These are phyloP conservation scores for Orchesella flavescens DNA, from an alignment of 2,888 invertebrate genomes.

Conservation along the genomic window DNA sequence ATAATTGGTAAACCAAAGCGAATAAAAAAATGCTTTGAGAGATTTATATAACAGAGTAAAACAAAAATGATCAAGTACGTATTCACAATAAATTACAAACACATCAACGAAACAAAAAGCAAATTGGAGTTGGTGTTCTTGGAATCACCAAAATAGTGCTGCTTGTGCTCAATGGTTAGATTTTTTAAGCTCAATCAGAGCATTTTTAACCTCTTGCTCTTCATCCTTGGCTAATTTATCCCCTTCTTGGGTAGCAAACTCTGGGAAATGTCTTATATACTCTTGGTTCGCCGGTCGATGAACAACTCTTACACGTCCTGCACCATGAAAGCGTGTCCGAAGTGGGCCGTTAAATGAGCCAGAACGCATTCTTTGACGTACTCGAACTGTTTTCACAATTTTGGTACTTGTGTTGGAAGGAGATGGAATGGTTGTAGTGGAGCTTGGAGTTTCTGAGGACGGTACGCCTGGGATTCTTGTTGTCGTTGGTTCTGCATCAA, in stretches of 20 bases:
- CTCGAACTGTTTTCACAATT: slow-evolving; percentile 71
- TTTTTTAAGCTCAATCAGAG: slow-evolving; percentile 72
- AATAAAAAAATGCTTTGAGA: too few relatives aligned
- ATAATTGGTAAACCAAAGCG: too few relatives aligned
- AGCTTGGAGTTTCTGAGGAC: slow-evolving; percentile 31
- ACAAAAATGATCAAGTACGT: neutral
- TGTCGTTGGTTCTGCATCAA: slow-evolving; percentile 34
- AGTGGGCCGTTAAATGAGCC: slow-evolving; percentile 63
- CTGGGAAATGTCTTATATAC: slow-evolving; percentile 72
- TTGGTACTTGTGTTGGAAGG: slow-evolving; percentile 70
- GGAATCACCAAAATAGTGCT: neutral
- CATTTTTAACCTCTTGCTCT: slow-evolving; percentile 72
- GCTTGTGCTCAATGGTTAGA: slow-evolving; percentile 31
- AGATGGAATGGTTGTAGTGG: slow-evolving; percentile 56
- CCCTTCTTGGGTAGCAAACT: slow-evolving; percentile 71
- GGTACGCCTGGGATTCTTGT: neutral
- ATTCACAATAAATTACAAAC: neutral
- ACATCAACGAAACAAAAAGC: neutral
- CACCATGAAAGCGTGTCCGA: slow-evolving; percentile 65
- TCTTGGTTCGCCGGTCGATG: slow-evolving; percentile 71
- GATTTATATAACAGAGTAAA: neutral
- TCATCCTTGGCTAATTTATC: slow-evolving; percentile 72
- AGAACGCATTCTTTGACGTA: slow-evolving; percentile 71
- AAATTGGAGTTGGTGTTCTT: neutral
- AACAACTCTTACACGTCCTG: slow-evolving; percentile 69